Evolutionary conservation across 2,888 invertebrate genomes (phyloP), one percentile per base, ranked within the genome.

Genomic region (Hydroisotoma schaefferi): DNA sequence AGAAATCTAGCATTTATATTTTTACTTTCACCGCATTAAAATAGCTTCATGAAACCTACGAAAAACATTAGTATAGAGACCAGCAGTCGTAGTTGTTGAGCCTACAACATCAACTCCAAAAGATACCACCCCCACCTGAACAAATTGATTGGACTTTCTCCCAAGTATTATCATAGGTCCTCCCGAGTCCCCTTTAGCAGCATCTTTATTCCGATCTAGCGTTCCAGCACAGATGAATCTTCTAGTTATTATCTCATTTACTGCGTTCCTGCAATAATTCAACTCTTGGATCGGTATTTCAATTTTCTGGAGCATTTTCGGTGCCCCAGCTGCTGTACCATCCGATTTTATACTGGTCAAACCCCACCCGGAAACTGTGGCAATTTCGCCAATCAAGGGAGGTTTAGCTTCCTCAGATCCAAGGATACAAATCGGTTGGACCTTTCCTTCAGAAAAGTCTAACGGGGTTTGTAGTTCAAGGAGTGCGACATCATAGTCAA

Each of bases 141-240:
- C 3, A 25, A 29, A 57, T 33, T 44, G 57, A 4, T 40, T 26
- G 4, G n/a, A 18, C 10, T 47, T 40, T 10, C n/a, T 25, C 6
- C 46, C 38, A 37, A 52, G 3, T 5, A 61, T 40, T 22, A 27
- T 57, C 15, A 61, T 23, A 1, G 61, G 61, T 2, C 61, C 61
- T n/a, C 61, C 57, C 43, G 53, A 53, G 26, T 53, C 53, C 18
- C 53, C 60, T 44, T 15, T 1, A 27, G 63, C 59, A 1, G 60
- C 57, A 51, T 63, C 63, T 20, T 60, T 57, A 18, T n/a, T 53
- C 23, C 25, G 53, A 15, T 60, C 44, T 3, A 63, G 29, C 1
- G 49, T 48, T 33, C 60, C 60, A 18, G 63, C 60, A 55, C 60
- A 63, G 2, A 60, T 15, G 23, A 48, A 27, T 15, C 54, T 58